These are phyloP conservation scores for Trogon surrucura DNA, from an alignment of 2,113 vertebrate genomes.

Conservation along the genomic window DNA sequence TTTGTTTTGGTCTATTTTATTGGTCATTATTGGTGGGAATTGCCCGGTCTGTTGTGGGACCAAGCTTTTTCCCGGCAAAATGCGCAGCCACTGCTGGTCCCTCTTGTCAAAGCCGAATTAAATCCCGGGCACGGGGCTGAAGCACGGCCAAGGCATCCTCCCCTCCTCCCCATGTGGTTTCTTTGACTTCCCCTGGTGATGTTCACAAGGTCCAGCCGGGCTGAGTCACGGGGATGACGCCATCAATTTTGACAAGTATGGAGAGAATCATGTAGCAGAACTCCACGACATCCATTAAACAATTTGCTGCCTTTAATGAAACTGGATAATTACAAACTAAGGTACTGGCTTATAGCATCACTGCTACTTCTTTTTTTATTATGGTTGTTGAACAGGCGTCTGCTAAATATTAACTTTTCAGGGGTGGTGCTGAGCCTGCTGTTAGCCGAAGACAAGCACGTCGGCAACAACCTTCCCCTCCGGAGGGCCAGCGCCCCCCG, in stretches of 20 bases:
- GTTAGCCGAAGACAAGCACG: accelerated
- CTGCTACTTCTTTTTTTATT: neutral
- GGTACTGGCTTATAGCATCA: neutral
- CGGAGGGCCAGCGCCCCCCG: no score
- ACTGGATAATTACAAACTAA: neutral
- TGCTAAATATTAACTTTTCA: accelerated
- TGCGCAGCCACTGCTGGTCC: accelerated
- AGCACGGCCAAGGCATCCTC: no score
- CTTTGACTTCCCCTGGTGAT: accelerated
- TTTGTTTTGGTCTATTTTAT: neutral
- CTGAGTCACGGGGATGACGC: neutral
- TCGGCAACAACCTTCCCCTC: accelerated
- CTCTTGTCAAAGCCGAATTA: accelerated
- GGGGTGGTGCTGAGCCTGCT: accelerated
- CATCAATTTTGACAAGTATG: neutral
- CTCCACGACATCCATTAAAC: neutral
- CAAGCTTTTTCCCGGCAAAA: neutral
- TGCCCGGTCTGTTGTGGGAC: neutral
- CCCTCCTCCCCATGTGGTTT: accelerated
- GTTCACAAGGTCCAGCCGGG: neutral
- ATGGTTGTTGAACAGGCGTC: neutral
- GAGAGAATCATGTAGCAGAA: neutral
- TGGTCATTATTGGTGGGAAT: neutral
- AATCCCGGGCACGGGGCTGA: accelerated
- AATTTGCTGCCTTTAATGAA: neutral